A percentile compares a stretch with the other conserved stretches of the same genome.
Conservation (phyloP, 2,888 invertebrate genomes). For the Drosophila flavopinicola region DNA sequence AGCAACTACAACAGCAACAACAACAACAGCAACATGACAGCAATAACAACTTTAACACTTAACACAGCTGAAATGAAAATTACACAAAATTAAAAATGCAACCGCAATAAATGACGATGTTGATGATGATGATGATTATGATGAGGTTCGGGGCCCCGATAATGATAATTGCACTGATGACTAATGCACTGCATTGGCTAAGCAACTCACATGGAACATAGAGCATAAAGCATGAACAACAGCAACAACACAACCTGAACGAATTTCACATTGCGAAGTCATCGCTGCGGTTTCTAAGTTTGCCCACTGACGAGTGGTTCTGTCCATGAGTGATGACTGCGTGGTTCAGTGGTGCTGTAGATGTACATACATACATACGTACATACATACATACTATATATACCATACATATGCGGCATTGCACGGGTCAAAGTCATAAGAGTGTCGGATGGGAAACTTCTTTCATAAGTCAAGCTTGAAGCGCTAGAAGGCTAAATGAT, state of each 20-base stretch:
- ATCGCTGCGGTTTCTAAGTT: slow-evolving; percentile 41
- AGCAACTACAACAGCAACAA: slow-evolving; percentile 22
- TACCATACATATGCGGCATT: slow-evolving; percentile 36
- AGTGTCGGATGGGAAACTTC: neutral
- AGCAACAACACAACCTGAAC: slow-evolving; percentile 25
- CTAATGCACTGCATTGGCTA: slow-evolving; percentile 38
- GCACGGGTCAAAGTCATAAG: slow-evolving; percentile 15
- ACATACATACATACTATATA: too few species aligned
- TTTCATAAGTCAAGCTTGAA: neutral
- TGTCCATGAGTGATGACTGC: neutral
- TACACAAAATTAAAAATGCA: slow-evolving; percentile 59
- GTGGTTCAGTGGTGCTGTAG: too few species aligned
- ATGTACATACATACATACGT: too few species aligned
- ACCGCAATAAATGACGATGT: slow-evolving; percentile 54
- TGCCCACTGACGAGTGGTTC: slow-evolving; percentile 16
- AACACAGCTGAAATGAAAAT: slow-evolving; percentile 64
- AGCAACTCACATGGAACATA: slow-evolving; percentile 49
- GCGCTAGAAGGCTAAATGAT: too few species aligned
- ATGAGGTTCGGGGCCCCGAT: slow-evolving; percentile 19
- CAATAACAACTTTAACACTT: slow-evolving; percentile 54
- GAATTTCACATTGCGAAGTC: slow-evolving; percentile 45
- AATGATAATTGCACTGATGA: slow-evolving; percentile 32
- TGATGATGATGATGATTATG: slow-evolving; percentile 32
- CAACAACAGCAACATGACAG: slow-evolving; percentile 32
- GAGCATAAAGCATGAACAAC: slow-evolving; percentile 17